Evolutionary conservation across 1,140 invertebrate species (phyloP), one percentile per base, ranked within the genome.

Genomic region (Glossosoma conforme): DNA sequence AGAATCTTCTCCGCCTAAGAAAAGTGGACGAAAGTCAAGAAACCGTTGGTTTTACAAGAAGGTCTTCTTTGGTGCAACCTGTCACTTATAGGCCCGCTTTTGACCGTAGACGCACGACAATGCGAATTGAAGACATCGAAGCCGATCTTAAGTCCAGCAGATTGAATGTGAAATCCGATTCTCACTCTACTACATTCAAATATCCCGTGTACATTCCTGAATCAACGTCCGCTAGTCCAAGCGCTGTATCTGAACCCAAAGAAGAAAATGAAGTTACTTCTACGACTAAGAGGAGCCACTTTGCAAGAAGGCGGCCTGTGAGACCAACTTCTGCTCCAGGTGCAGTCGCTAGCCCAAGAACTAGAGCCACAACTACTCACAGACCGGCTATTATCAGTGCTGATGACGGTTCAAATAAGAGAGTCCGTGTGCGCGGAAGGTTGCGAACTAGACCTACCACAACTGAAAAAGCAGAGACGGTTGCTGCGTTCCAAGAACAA

Each of bases 71-170:
- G 24, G 38, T 62, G 5, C 66, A 69, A 38, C 62, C 70, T 17
- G 64, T 73, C 17, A 73, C 72, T 21, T 73, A 74, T 41, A 63
- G 71, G 52, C 72, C 72, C 40, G 65, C 68, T 2, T 75, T 66
- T 52, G 66, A 72, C 50, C 66, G 64, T 50, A 58, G 67, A 8
- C 60, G 69, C 46, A 75, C 72, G 13, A 75, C 72, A 30, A 75
- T 75, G 72, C 61, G 67, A 18, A 75, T 75, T 30, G 72, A 75
- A 58, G 72, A 75, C 65, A 75, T 75, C 28, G 68, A 72, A 60
- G 69, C 67, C 28, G 72, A 74, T 50, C 60, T 74, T 36, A 75
- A 74, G 56, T 72, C 71, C 11, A 75, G 71, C 35, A 45, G 56
- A 33, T 28, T 15, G 6, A 51, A 58, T 43, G 44, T 54, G 11